Conservation (phyloP, 2,888 invertebrate species). For the Magallana nippona region DNA sequence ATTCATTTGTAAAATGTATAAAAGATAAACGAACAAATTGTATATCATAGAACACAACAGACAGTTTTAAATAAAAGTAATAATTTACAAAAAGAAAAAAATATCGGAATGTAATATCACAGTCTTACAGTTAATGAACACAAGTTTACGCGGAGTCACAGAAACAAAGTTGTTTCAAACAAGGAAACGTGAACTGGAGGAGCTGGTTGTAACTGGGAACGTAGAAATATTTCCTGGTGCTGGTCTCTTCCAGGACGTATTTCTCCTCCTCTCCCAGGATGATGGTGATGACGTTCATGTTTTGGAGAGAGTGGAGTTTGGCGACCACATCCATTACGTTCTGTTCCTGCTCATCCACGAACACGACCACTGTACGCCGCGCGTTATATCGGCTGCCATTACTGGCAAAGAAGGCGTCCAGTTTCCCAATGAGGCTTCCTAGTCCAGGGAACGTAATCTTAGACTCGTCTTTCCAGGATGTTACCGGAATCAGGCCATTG, state of each 20-base stretch:
- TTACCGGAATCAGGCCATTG: slow-evolving; percentile 52
- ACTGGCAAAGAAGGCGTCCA: slow-evolving; percentile 52
- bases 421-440: slow-evolving; percentile 53
- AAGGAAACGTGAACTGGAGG: neutral
- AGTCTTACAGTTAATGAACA: neutral
- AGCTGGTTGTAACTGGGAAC: slow-evolving; percentile 33
- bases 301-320: neutral
- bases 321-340: slow-evolving; percentile 26
- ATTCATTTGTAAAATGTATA: slow-evolving; percentile 1
- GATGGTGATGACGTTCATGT: slow-evolving; percentile 38
- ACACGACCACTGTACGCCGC: slow-evolving; percentile 53
- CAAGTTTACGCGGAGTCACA: neutral
- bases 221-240: slow-evolving; percentile 10
- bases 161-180: slow-evolving; percentile 29
- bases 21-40: neutral
- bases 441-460: slow-evolving; percentile 53
- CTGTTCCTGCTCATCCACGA: slow-evolving; percentile 51
- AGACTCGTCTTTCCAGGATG: slow-evolving; percentile 51
- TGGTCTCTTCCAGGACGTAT: slow-evolving; percentile 11
- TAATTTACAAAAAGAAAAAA: neutral
- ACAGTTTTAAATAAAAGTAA: neutral
- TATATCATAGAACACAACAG: neutral
- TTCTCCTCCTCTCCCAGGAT: slow-evolving; percentile 39
- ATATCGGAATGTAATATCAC: slow-evolving; percentile 25
- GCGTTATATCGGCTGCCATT: slow-evolving; percentile 55